Conservation (phyloP, 2,888 invertebrate genomes). For the Scaptomyza polygonia region DNA sequence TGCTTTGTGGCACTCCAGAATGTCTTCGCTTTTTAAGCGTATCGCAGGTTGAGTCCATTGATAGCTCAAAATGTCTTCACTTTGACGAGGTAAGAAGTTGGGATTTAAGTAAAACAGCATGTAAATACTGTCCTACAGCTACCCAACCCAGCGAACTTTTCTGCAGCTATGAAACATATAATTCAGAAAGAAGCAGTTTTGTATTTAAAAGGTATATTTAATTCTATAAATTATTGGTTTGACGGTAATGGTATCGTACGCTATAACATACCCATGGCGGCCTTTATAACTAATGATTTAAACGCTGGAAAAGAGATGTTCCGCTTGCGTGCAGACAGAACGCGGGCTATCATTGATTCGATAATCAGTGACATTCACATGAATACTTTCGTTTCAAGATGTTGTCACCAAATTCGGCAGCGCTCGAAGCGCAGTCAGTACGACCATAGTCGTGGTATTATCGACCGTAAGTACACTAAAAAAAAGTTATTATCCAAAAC, state of each 20-base stretch:
- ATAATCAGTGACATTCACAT: not conserved
- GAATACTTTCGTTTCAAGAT: not conserved
- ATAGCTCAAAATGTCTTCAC: not conserved
- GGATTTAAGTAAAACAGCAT: not conserved
- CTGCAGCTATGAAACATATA: not conserved
- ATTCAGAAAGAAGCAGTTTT: too few relatives aligned
- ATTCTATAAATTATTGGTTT: too few relatives aligned
- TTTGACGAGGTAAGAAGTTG: not conserved
- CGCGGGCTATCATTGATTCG: not conserved
- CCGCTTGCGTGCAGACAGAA: not conserved
- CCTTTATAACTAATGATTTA: not conserved
- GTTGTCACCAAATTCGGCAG: not conserved
- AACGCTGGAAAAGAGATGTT: not conserved
- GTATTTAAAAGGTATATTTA: too few relatives aligned
- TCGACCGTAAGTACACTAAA: not conserved
- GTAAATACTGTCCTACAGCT: not conserved
- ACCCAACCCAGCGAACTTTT: not conserved
- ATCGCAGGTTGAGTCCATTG: not conserved
- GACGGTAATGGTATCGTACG: too few relatives aligned
- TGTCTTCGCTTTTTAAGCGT: not conserved
- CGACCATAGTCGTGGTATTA: not conserved
- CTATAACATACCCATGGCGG: too few relatives aligned
- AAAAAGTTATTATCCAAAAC: not conserved
- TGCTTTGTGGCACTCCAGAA: not conserved
- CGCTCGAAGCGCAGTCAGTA: not conserved